phyloP scores from a whole-genome alignment of 2,888 invertebrate species.

The Hedya salicella region DNA sequence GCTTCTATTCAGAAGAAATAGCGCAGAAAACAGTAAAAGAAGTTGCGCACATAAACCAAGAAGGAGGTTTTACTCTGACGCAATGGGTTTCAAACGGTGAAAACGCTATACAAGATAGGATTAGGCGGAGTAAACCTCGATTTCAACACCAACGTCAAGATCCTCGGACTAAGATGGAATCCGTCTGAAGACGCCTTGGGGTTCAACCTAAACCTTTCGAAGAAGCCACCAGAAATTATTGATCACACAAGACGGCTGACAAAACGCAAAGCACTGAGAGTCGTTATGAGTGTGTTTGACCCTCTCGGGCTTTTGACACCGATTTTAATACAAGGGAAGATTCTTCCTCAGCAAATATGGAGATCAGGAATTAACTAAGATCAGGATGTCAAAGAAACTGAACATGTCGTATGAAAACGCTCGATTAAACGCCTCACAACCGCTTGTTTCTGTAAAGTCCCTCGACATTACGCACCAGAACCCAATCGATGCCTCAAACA shows the following conservation, averaged over 20 bases:
- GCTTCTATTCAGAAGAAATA: background rate
- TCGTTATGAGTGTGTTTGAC: constrained; percentile 53
- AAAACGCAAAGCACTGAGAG: constrained; percentile 47
- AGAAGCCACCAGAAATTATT: background rate
- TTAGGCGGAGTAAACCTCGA: too few relatives aligned
- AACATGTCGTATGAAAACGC: background rate
- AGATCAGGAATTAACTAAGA: constrained; percentile 45
- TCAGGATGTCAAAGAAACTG: background rate
- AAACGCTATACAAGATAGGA: background rate
- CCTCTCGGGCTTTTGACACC: constrained; percentile 42
- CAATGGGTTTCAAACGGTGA: background rate
- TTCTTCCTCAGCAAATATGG: constrained; percentile 12
- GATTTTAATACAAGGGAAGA: constrained; percentile 4
- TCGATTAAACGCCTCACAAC: background rate
- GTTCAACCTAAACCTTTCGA: constrained; percentile 32
- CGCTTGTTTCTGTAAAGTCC: background rate
- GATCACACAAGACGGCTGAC: constrained; percentile 22
- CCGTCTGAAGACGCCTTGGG: constrained; percentile 2
- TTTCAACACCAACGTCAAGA: too few relatives aligned
- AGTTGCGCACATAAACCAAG: background rate
- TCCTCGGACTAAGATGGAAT: constrained; percentile 14
- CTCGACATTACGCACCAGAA: background rate
- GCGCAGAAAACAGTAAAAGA: background rate
- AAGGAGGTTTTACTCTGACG: background rate
- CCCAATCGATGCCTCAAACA: background rate